Evolutionary conservation across 2,113 vertebrate species (phyloP).

Genomic region (Australoheros scitulus): DNA sequence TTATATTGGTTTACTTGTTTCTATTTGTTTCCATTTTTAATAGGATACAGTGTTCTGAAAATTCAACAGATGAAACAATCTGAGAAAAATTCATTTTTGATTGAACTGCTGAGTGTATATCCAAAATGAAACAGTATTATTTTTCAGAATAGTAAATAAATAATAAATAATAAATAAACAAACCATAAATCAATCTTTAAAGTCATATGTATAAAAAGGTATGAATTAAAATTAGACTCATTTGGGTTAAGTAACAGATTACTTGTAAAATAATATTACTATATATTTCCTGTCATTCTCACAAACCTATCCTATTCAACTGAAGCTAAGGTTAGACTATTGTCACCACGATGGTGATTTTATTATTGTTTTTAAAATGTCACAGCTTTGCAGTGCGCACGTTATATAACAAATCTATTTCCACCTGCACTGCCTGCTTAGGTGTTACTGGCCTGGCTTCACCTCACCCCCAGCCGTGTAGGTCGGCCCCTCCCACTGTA

Average conservation of each 20-base stretch:
- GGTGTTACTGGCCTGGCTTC: constrained; percentile 1
- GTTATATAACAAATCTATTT: constrained; percentile 16
- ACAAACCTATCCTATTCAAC: background rate
- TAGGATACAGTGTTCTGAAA: no score
- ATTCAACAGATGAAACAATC: background rate
- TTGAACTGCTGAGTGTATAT: background rate
- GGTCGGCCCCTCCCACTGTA: constrained; percentile 27
- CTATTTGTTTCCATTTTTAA: accelerated
- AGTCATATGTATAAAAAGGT: background rate
- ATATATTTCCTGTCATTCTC: background rate
- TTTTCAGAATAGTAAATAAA: background rate
- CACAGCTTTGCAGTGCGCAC: background rate
- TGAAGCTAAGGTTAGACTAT: background rate
- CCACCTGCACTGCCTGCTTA: background rate
- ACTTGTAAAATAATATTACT: background rate
- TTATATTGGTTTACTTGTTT: background rate
- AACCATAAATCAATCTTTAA: background rate
- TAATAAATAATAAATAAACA: background rate
- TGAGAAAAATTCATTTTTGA: background rate
- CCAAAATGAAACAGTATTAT: background rate
- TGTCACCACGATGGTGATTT: background rate
- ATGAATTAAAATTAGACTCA: background rate
- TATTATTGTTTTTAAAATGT: background rate
- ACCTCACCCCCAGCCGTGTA: constrained; percentile 19
- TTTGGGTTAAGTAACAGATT: background rate